Conservation (phyloP, 2,888 invertebrate species). For the Drepanosiphum platanoidis region DNA sequence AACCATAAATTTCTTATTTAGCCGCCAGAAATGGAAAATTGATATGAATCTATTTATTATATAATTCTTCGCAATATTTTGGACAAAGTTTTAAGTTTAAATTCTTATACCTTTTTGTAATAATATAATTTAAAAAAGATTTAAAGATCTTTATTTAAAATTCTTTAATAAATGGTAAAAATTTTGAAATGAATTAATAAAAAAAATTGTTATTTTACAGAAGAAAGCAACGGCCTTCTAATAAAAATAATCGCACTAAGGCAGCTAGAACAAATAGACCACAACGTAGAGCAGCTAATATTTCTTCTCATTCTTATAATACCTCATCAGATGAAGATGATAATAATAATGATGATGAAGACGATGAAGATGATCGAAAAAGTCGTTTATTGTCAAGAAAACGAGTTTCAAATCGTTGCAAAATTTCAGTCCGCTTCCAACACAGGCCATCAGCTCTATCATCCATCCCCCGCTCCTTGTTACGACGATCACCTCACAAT, state of each 20-base stretch:
- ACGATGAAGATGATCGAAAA: constrained; percentile 48
- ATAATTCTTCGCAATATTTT: too few species aligned
- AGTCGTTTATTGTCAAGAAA: constrained; percentile 39
- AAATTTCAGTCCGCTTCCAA: constrained; percentile 59
- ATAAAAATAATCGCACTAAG: constrained; percentile 41
- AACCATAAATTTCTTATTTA: too few species aligned
- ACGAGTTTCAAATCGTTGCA: constrained; percentile 53
- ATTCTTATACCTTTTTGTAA: too few species aligned
- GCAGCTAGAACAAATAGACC: constrained; percentile 52
- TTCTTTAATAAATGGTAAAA: neutral
- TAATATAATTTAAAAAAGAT: neutral
- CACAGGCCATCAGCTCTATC: constrained; percentile 44
- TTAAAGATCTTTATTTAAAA: neutral
- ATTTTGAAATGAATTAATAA: too few species aligned
- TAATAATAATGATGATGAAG: constrained; percentile 57
- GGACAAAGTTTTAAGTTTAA: too few species aligned
- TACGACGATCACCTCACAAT: constrained; percentile 53
- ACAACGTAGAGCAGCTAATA: constrained; percentile 49
- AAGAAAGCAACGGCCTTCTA: constrained; percentile 55
- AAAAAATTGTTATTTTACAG: neutral
- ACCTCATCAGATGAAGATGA: constrained; percentile 59
- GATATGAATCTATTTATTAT: too few species aligned
- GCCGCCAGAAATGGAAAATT: too few species aligned
- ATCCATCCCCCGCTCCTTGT: constrained; percentile 42
- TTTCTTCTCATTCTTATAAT: constrained; percentile 47